phyloP scores from a whole-genome alignment of 2,113 vertebrate species.

The Cheirogaleus medius region DNA sequence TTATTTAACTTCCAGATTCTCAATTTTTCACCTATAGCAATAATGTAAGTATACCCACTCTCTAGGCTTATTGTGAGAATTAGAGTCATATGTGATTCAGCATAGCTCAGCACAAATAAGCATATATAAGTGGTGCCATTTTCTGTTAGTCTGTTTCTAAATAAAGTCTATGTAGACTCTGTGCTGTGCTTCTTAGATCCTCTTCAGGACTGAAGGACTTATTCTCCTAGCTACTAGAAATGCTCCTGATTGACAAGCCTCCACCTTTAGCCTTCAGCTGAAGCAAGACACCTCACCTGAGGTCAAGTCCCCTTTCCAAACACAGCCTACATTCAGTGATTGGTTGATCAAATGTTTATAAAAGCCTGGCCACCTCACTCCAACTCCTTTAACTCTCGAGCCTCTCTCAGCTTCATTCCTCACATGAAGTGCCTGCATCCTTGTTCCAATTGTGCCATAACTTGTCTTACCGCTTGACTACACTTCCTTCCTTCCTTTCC shows the following conservation, averaged over 20 bases:
- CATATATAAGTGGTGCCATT: background rate
- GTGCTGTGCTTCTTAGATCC: background rate
- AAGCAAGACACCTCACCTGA: background rate
- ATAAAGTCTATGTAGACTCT: background rate
- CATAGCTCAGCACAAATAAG: background rate
- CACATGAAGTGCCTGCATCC: rapidly evolving
- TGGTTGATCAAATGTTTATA: background rate
- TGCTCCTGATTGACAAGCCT: background rate
- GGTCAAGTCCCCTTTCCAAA: background rate
- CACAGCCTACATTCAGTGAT: background rate
- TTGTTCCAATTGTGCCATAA: background rate
- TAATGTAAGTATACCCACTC: background rate
- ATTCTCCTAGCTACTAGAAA: background rate
- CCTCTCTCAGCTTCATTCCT: background rate
- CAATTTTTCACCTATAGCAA: background rate
- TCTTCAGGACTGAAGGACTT: background rate
- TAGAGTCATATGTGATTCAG: background rate
- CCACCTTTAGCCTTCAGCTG: background rate
- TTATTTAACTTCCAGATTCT: background rate
- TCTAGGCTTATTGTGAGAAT: background rate
- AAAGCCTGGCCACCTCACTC: background rate
- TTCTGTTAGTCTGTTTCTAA: background rate
- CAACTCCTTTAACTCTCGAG: background rate
- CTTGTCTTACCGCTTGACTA: background rate
- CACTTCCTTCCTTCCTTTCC: background rate